Evolutionary conservation across 2,113 vertebrate genomes (phyloP).

Genomic region (Thermophis baileyi): DNA sequence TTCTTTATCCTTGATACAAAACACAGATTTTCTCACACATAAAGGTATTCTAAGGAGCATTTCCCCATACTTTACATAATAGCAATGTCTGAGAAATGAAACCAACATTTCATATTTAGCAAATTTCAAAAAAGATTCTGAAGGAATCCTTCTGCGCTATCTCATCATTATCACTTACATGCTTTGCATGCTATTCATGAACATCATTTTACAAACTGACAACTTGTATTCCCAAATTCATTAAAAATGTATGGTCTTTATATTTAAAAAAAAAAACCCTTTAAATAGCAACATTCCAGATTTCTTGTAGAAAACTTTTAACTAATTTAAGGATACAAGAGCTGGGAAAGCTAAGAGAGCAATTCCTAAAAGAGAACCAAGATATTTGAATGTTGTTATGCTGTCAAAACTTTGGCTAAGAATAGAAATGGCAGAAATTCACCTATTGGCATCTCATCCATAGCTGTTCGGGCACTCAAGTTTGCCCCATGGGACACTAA

Average conservation of each 20-base stretch:
- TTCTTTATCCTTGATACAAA: neutral
- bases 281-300: neutral
- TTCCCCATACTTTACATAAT: neutral
- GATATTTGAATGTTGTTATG: neutral
- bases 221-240: neutral
- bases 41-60: neutral
- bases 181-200: neutral
- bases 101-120: neutral
- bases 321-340: neutral
- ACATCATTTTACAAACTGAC: neutral
- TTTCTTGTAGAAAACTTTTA: neutral
- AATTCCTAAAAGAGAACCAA: neutral
- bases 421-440: conserved; percentile 36
- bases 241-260: neutral
- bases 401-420: neutral
- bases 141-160: neutral
- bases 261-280: neutral
- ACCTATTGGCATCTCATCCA: conserved; percentile 98
- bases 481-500: conserved; percentile 93
- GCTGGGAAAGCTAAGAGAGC: fast-evolving
- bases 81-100: neutral
- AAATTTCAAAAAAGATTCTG: neutral
- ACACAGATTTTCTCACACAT: neutral
- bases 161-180: neutral
- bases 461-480: conserved; percentile 88